These are phyloP conservation scores for Noctuana brunneofusca DNA, from an alignment of 2,888 invertebrate genomes.

Conservation along the genomic window DNA sequence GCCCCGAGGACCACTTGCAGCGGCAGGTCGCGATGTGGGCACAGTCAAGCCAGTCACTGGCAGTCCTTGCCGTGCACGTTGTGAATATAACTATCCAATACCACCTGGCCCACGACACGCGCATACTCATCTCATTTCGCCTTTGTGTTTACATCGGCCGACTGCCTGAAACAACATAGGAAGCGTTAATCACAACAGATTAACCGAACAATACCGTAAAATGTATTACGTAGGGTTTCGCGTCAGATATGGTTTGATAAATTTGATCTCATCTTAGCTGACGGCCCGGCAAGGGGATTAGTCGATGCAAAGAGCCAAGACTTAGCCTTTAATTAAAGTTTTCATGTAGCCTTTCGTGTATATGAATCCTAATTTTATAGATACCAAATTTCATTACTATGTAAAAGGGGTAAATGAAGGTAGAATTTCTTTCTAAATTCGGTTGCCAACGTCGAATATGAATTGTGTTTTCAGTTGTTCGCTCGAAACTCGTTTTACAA, in stretches of 20 bases:
- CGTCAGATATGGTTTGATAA: slow-evolving; percentile 26
- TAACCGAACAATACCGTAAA: slow-evolving; percentile 53
- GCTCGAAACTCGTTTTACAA: background rate
- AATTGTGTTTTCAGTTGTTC: background rate
- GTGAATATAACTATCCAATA: slow-evolving; percentile 80
- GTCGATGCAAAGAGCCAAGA: slow-evolving; percentile 6
- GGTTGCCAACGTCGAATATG: background rate
- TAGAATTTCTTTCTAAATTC: background rate
- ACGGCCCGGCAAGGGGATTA: slow-evolving; percentile 20
- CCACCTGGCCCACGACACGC: slow-evolving; percentile 81
- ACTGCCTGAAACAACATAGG: slow-evolving; percentile 76
- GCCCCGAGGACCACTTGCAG: slow-evolving; percentile 96
- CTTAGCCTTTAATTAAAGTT: slow-evolving; percentile 25
- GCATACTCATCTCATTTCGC: slow-evolving; percentile 83
- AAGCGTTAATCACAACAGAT: slow-evolving; percentile 58
- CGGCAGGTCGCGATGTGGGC: slow-evolving; percentile 91
- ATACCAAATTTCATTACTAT: slow-evolving; percentile 19
- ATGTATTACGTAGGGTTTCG: slow-evolving; percentile 30
- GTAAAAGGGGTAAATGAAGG: slow-evolving; percentile 10
- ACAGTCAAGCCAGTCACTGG: slow-evolving; percentile 93
- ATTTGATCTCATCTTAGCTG: slow-evolving; percentile 29
- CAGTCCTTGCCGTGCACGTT: slow-evolving; percentile 77
- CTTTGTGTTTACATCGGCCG: slow-evolving; percentile 76
- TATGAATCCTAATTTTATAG: slow-evolving; percentile 21
- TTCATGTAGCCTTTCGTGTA: slow-evolving; percentile 13